Evolutionary conservation across 2,113 vertebrate genomes (phyloP).

Genomic region (Girardinichthys multiradiatus): DNA sequence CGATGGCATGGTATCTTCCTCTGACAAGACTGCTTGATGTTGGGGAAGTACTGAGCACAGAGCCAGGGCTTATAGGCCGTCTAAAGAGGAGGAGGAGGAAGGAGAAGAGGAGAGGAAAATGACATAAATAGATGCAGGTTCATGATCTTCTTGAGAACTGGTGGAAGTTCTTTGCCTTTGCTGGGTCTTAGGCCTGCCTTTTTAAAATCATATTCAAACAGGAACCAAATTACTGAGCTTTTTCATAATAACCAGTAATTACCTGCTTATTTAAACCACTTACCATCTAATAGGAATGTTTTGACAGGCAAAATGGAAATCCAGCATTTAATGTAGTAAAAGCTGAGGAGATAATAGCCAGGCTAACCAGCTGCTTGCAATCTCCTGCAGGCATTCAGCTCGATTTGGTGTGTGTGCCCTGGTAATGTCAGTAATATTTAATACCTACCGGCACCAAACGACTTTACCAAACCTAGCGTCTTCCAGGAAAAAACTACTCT

Average conservation of each 20-base stretch:
- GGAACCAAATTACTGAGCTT: neutral
- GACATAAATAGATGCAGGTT: constrained; percentile 30
- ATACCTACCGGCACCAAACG: neutral
- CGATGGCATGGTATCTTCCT: constrained; percentile 96
- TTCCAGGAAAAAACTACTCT: constrained; percentile 8
- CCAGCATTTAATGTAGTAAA: constrained; percentile 11
- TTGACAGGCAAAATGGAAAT: constrained; percentile 24
- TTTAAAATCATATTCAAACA: constrained; percentile 4
- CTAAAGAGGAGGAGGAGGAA: constrained; percentile 74
- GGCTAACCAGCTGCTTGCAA: neutral
- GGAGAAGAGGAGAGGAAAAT: constrained; percentile 21
- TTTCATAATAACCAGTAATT: constrained; percentile 10
- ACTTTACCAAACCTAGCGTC: neutral
- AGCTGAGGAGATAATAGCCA: constrained; percentile 14
- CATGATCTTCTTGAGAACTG: constrained; percentile 18
- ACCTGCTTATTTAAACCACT: constrained; percentile 2
- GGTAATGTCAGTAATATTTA: neutral
- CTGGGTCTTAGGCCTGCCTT: constrained; percentile 17
- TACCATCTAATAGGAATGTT: neutral
- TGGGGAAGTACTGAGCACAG: constrained; percentile 98
- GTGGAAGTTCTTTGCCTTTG: constrained; percentile 23
- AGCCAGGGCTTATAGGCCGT: constrained; percentile 99
- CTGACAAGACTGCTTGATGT: constrained; percentile 92
- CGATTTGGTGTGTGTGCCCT: neutral
- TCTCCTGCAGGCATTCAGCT: neutral